These are phyloP conservation scores for Euleptes europaea DNA, from an alignment of 2,113 vertebrate genomes.

Conservation along the genomic window DNA sequence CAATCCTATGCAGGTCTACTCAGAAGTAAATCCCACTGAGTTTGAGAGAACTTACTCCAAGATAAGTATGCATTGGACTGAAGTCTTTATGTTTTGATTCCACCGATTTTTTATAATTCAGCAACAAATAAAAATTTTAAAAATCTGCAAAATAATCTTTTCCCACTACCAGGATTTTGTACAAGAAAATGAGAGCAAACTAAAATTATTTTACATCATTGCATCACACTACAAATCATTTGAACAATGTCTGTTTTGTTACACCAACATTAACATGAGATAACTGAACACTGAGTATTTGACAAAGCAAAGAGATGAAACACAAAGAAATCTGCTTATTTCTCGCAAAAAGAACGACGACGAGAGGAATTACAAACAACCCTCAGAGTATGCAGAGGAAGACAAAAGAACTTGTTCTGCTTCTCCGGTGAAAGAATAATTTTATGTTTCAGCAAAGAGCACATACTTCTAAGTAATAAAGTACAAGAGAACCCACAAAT, in stretches of 20 bases:
- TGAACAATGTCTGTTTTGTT: background rate
- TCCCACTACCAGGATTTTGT: slow-evolving; percentile 23
- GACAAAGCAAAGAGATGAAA: slow-evolving; percentile 30
- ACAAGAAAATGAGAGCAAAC: slow-evolving; percentile 46
- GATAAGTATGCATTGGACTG: too few species aligned
- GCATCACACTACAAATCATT: slow-evolving; percentile 4
- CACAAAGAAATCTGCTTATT: background rate
- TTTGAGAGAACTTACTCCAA: too few species aligned
- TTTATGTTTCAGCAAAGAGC: background rate
- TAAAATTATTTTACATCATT: slow-evolving; percentile 9
- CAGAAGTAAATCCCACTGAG: too few species aligned
- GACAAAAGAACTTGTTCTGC: background rate
- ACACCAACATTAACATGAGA: slow-evolving; percentile 2
- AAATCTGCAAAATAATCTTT: background rate
- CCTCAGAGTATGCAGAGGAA: background rate
- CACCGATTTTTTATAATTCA: background rate
- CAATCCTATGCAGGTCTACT: too few species aligned
- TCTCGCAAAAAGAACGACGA: background rate
- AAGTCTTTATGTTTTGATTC: background rate
- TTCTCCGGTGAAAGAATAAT: background rate
- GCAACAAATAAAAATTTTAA: slow-evolving; percentile 10
- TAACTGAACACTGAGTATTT: slow-evolving; percentile 2
- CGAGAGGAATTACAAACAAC: background rate
- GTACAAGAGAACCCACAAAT: too few species aligned
- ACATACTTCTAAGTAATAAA: background rate